Evolutionary conservation across 2,113 vertebrate genomes (phyloP).

Genomic region (Petrocephalus microphthalmus): DNA sequence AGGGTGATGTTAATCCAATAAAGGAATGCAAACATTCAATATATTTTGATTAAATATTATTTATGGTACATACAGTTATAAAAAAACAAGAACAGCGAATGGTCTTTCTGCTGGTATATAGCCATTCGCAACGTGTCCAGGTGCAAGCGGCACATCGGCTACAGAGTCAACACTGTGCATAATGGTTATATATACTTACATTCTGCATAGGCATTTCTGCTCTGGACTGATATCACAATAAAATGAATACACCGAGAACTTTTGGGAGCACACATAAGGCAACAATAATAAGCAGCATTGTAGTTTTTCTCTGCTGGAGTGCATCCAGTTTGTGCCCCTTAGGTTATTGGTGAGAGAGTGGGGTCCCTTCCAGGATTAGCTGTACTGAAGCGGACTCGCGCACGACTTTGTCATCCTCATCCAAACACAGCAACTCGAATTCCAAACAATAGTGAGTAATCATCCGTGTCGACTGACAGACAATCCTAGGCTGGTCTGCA

Average conservation of each 20-base stretch:
- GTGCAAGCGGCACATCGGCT: not conserved
- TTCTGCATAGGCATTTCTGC: not conserved
- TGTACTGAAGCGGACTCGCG: too few species aligned
- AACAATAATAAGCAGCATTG: not conserved
- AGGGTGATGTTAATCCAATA: not conserved
- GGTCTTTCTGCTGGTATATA: not conserved
- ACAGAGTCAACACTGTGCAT: not conserved
- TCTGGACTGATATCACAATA: not conserved
- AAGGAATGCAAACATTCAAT: not conserved
- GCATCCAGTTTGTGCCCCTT: not conserved
- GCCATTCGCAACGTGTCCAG: not conserved
- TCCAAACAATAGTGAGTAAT: not conserved
- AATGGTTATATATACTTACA: not conserved
- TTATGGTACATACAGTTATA: not conserved
- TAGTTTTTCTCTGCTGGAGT: not conserved
- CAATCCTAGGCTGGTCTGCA: not conserved
- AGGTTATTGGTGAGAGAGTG: not conserved
- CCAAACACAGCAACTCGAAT: not conserved
- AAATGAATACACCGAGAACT: not conserved
- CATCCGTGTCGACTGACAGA: not conserved
- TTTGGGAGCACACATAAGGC: not conserved
- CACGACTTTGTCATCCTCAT: not conserved
- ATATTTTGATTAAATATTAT: constrained; percentile 14
- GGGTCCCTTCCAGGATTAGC: not conserved
- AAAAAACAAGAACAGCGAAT: not conserved